Evolutionary conservation across 30 jellyfish, hydroid and myxozoan genomes (phyloP), one percentile per base, ranked within the genome.

Genomic region (Rhopilema esculentum): DNA sequence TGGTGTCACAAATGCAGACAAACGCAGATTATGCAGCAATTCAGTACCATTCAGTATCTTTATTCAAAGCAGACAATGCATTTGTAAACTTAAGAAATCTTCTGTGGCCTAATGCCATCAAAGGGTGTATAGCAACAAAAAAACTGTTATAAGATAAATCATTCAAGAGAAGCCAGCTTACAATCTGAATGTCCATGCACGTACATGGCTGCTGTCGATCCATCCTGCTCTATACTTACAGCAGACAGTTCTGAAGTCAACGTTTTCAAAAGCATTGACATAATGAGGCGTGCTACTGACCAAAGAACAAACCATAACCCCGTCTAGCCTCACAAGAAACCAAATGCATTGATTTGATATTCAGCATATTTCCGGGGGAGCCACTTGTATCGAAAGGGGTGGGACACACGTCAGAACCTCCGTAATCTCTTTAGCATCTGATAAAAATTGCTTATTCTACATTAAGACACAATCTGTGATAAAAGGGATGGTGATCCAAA

Each of bases 131-230:
- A 12, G 62, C 65, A 49, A 25, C 76, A 63, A 78, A 48, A 69
- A 25, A 66, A 33, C 25, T 31, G 68, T 78, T 62, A 78, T 31
- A 52, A 18, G 79, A 78, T 78, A 66, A 78, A 78, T 28, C 50
- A 25, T 18, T 32, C 8, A 61, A 24, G 22, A 66, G 30, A 78
- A 61, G 61, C 76, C 63, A 40, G 88, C 88, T 78, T 78, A 78
- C 88, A 12, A 78, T 78, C 66, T 64, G 79, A 17, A 78, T 57
- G 78, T 78, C 88, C 88, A 78, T 25, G 75, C 88, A 78, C 29
- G 76, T 78, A 63, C 88, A 78, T 0, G 88, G 49, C 63, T 66
- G 51, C 51, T 78, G 88, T 78, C 88, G 68, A 16, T 78, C 88
- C 88, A 78, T 78, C 79, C 79, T 53, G 67, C 77, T 61, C 67